Evolutionary conservation across 2,888 invertebrate species (phyloP), one percentile per base, ranked within the genome.

Genomic region (Limnephilus rhombicus): DNA sequence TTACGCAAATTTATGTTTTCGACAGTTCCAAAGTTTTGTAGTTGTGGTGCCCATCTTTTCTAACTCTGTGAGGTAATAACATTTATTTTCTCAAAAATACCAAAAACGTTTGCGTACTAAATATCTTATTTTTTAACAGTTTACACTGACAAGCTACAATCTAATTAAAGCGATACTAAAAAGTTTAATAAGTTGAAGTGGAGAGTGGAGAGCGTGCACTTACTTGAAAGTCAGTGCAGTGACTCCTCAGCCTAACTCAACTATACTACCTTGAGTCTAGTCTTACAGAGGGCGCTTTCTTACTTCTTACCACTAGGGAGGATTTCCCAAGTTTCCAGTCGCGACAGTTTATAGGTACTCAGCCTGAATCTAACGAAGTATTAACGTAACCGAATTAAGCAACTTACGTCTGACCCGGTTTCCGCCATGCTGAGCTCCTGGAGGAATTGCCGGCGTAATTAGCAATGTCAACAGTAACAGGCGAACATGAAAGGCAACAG

Each of bases 351-450:
- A 34, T 83, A 91, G 80, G 85, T 92, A 80, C 90, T 41, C 53
- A 88, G 88, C 85, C 89, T 29, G 91, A 87, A 90, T 85, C 92
- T 93, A 93, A 92, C 93, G 93, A 92, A 93, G 93, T 93, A 92
- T 93, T 92, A 89, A 92, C 92, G 90, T 93, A 93, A 93, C 93
- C 90, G 93, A 93, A 93, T 93, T 93, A 93, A 85, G 91, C 89
- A 91, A 91, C 92, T 92, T 92, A 93, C 92, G 90, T 91, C 87
- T 93, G 93, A 93, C 93, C 93, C 83, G 92, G 93, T 93, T 93
- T 93, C 91, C 85, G 90, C 90, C 81, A 45, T 83, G 87, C 91
- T 91, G 85, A 91, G 89, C 92, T 93, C 92, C 91, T 91, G 82
- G 53, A 90, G 91, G 93, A 93, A 82, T 90, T 86, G 90, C 91